A percentile compares a stretch with the other conserved stretches of the same genome.
phyloP scores from a whole-genome alignment of 2,888 invertebrate species.

The Hybos culiciformis region DNA sequence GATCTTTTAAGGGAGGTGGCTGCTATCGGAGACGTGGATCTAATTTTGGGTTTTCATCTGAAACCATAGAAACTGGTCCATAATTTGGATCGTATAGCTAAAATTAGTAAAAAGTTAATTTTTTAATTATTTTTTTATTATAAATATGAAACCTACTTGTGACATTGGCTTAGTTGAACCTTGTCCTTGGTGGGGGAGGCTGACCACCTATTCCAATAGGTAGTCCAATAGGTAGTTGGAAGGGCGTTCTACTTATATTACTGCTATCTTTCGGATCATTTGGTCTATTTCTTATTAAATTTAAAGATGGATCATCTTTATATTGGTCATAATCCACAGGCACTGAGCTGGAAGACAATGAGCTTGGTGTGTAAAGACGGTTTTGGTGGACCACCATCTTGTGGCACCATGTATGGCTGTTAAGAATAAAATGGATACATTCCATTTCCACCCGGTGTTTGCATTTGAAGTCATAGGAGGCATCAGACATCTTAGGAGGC shows the following conservation, averaged over 20 bases:
- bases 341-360: constrained; percentile 19
- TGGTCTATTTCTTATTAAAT: constrained; percentile 39
- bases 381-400: constrained; percentile 42
- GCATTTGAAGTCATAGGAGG: constrained; percentile 43
- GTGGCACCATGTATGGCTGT: constrained; percentile 67
- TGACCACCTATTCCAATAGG: no score
- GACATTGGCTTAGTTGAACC: constrained; percentile 35
- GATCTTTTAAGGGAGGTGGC: constrained; percentile 34
- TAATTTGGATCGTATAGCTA: constrained; percentile 47
- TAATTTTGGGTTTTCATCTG: constrained; percentile 39
- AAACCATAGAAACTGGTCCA: constrained; percentile 43
- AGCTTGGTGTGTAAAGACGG: constrained; percentile 39
- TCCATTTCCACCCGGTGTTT: constrained; percentile 54
- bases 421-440: constrained; percentile 81
- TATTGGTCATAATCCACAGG: constrained; percentile 31
- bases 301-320: constrained; percentile 37
- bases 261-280: constrained; percentile 39
- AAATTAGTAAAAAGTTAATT: not conserved
- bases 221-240: no score
- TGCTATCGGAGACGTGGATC: constrained; percentile 20
- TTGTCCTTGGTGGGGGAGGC: constrained; percentile 20
- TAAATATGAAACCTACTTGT: constrained; percentile 35
- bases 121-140: not conserved
- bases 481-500: constrained; percentile 28
- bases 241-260: constrained; percentile 37